These are phyloP conservation scores for Aphelenchoides avenae DNA, from an alignment of 1,140 invertebrate genomes.

Conservation along the genomic window DNA sequence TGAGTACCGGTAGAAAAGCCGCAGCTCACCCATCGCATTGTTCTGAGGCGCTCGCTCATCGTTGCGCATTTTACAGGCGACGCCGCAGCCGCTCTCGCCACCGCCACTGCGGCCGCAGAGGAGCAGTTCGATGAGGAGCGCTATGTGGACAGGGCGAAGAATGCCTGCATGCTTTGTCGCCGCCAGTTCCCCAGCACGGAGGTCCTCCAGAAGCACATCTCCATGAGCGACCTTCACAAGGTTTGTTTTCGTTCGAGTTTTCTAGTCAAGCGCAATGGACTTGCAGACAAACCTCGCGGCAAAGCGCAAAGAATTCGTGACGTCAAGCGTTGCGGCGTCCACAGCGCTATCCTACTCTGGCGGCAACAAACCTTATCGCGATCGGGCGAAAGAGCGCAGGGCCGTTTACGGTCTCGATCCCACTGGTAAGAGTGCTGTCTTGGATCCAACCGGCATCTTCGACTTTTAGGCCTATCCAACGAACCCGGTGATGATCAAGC, in stretches of 20 bases:
- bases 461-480: slow-evolving; percentile 22
- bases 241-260: slow-evolving; percentile 42
- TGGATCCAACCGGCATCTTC: slow-evolving; percentile 8
- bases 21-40: too few relatives aligned
- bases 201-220: slow-evolving; percentile 80
- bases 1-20: too few relatives aligned
- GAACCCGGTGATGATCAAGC: slow-evolving; percentile 8
- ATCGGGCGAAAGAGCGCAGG: slow-evolving; percentile 88
- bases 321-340: too few relatives aligned
- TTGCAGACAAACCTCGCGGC: slow-evolving; percentile 35
- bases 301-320: slow-evolving; percentile 30
- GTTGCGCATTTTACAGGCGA: too few relatives aligned
- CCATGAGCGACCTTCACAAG: slow-evolving; percentile 89
- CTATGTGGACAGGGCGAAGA: slow-evolving; percentile 77
- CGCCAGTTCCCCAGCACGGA: slow-evolving; percentile 84
- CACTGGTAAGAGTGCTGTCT: slow-evolving; percentile 12
- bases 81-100: too few relatives aligned
- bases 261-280: slow-evolving; percentile 19
- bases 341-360: not conserved
- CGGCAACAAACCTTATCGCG: slow-evolving; percentile 70
- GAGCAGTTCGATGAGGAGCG: slow-evolving; percentile 63
- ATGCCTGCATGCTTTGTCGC: slow-evolving; percentile 91
- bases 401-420: slow-evolving; percentile 75
- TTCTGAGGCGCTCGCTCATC: too few relatives aligned
- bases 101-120: too few relatives aligned